Evolutionary conservation across 2,113 vertebrate species (phyloP).

Genomic region (Rhabdomys dilectus): DNA sequence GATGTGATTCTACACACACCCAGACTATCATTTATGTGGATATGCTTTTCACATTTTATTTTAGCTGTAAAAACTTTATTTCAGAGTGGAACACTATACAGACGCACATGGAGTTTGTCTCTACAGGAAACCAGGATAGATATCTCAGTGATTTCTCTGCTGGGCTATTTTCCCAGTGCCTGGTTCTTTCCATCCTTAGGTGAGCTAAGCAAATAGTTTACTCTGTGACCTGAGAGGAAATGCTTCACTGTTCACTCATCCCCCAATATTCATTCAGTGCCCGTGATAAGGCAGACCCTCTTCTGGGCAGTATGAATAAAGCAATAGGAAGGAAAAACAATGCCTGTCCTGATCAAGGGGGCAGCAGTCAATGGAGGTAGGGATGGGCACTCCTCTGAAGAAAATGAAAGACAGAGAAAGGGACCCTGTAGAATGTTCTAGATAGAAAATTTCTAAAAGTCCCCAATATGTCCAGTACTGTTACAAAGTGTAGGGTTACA

Average conservation of each 20-base stretch:
- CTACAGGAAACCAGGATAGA: neutral
- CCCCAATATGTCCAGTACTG: neutral
- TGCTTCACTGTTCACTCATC: neutral
- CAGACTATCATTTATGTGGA: neutral
- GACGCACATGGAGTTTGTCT: neutral
- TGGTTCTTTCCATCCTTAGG: neutral
- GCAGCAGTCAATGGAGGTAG: neutral
- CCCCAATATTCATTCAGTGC: neutral
- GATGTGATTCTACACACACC: neutral
- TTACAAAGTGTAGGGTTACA: neutral
- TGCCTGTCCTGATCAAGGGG: neutral
- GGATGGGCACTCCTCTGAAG: neutral
- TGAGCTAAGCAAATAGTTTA: neutral
- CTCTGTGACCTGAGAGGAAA: neutral
- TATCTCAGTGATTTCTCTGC: neutral
- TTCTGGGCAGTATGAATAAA: neutral
- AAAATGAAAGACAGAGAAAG: neutral
- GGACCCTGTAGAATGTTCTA: neutral
- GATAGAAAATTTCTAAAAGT: neutral
- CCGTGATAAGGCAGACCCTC: neutral
- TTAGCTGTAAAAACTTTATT: neutral
- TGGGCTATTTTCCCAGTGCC: too few species aligned
- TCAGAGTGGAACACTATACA: neutral
- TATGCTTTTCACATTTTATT: neutral
- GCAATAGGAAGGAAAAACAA: neutral